These are phyloP conservation scores for Prunella himalayana DNA, from an alignment of 2,113 vertebrate genomes.

Conservation along the genomic window DNA sequence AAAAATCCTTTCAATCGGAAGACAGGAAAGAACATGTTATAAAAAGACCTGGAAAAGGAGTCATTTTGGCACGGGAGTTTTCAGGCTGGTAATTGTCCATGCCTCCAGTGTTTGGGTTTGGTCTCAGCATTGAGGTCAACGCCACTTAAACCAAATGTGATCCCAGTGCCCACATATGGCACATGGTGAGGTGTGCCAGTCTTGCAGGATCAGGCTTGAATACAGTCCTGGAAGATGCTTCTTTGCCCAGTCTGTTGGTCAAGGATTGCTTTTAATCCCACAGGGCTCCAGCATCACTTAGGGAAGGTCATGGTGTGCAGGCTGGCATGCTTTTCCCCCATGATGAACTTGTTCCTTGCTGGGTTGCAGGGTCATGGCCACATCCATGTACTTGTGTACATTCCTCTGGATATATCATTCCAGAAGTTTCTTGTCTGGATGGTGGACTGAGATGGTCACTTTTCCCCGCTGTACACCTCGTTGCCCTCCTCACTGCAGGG, in stretches of 20 bases:
- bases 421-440: neutral
- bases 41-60: neutral
- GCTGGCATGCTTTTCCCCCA: fast-evolving
- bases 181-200: neutral
- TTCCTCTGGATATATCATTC: neutral
- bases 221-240: neutral
- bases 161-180: fast-evolving
- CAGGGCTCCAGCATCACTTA: neutral
- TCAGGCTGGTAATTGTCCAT: neutral
- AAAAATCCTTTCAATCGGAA: neutral
- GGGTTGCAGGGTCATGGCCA: neutral
- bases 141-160: neutral
- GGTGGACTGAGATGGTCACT: fast-evolving
- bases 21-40: neutral
- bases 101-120: neutral
- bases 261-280: fast-evolving
- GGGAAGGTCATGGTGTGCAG: neutral
- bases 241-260: neutral
- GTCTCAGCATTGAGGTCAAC: neutral
- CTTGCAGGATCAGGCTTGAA: neutral
- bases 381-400: fast-evolving
- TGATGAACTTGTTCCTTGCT: neutral
- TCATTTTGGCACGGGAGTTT: neutral
- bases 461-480: fast-evolving
- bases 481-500: fast-evolving